phyloP scores from a whole-genome alignment of 2,113 vertebrate genomes.

The Hiodon tergisus region DNA sequence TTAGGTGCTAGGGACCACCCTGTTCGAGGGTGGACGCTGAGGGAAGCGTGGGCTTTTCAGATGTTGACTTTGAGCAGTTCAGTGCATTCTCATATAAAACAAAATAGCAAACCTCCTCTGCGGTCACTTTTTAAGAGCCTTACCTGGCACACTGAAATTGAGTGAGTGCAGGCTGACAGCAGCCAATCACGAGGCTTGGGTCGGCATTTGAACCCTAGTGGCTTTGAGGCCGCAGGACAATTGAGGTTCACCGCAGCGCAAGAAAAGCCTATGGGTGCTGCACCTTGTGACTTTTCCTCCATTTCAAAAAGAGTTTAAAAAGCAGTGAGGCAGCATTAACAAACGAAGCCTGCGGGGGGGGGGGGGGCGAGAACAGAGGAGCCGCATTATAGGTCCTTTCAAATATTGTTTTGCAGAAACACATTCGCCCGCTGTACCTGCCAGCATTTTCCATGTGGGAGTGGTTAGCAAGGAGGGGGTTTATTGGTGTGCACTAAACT shows the following conservation, averaged over 20 bases:
- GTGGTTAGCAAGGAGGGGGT: not conserved
- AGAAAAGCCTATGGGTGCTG: not conserved
- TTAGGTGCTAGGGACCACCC: not conserved
- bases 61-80: constrained; percentile 1
- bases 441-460: constrained; percentile 13
- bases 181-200: not conserved
- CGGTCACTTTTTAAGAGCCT: not conserved
- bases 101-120: not conserved
- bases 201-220: not conserved
- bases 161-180: not conserved
- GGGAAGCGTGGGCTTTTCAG: constrained; percentile 1
- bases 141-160: not conserved
- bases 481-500: constrained; percentile 5
- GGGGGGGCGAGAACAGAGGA: not conserved
- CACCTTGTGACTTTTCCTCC: not conserved
- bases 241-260: no score
- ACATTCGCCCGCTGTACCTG: constrained; percentile 1
- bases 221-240: not conserved
- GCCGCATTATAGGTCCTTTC: not conserved
- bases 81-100: not conserved
- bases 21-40: not conserved
- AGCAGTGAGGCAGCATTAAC: not conserved
- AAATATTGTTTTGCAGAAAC: not conserved
- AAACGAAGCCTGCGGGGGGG: not conserved
- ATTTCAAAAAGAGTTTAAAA: not conserved